Evolutionary conservation across 2,797 vertebrate genomes (phyloP), one percentile per base, ranked within the genome.

Genomic region (Hypotaenidia philippensis): DNA sequence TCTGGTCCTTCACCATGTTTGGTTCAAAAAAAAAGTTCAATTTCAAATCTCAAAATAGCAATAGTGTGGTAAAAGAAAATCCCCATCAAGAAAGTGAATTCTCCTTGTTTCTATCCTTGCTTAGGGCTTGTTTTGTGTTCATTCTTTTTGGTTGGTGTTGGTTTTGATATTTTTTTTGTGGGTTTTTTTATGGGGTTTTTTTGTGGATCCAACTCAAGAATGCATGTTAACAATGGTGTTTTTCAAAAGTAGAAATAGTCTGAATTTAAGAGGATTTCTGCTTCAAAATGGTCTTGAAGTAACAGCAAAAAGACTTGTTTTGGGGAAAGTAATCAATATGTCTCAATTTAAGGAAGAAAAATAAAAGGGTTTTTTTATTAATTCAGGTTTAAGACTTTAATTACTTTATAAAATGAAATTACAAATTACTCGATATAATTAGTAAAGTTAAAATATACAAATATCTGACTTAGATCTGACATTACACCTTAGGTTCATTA

Each of bases 1-100:
- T 69, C 5, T 52, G 7, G 23, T 64, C 10, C 3, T 66, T 76
- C 32, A 71, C 31, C 10, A 34, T 15, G 9, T 49, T 89, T 69
- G 1, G 1, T 53, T 86, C 2, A 56, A 36, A 61, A 36, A 60
- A n/a, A 45, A 15, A 22, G 4, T 5, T 79, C 4, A 0, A 6
- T 60, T 90, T 78, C 26, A 65, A 93, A 82, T 3, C 19, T 69
- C 9, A 47, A 69, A 68, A n/a, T 8, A 72, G 0, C 10, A 72
- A 25, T 15, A 65, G 50, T 0, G 0, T 38, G 52, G 5, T 11
- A 83, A 75, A 74, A 11, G 18, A 83, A 72, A 83, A 74, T 41
- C 8, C 19, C 1, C 38, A 22, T 55, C 17, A 74, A 60, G 14
- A 29, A 65, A 50, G 1, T 5, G 2, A 59, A 10, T 60, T 63